Evolutionary conservation across 2,888 invertebrate species (phyloP), one percentile per base, ranked within the genome.

Genomic region (Chorisops tibialis): DNA sequence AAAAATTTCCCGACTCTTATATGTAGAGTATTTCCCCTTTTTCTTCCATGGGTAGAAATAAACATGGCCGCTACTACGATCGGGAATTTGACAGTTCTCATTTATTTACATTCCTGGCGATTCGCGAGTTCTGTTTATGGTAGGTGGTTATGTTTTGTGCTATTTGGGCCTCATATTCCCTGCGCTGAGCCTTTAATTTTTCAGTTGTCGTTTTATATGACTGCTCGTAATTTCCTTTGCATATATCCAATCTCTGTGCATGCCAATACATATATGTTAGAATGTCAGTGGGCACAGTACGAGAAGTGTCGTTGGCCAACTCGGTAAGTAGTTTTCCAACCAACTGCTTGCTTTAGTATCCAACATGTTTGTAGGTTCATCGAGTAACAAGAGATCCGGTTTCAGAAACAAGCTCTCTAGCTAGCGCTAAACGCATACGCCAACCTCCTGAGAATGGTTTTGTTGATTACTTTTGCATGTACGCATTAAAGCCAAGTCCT

Each of bases 331-430:
- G 73, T 91, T 94, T 80, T 99, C 98, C 67, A 99, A 81, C 99
- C 99, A 99, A 70, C 99, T 95, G 69, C 99, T 99, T 1, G 99
- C 99, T 74, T 98, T 96, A 78, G 99, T 97, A 62, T 78, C 78
- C 86, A 99, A 94, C 98, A 98, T 98, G 89, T 99, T 99, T 0
- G 99, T 99, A 35, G 99, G 99, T 84, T 99, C 99, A 80, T 97
- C 96, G 67, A 99, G 88, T 58, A 99, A 80, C 47, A 98, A 79
- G 18, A 99, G 81, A 79, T 99, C 98, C 0, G 97, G 97, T 74
- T 93, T 92, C 70, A 69, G 93, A 78, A 99, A 99, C 9, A 99
- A 81, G 4, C 98, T 98, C 99, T 68, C 97, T 83, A 0, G 97
- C 98, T 38, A 99, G 79, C 0, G 99, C 98, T 11, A 99, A 83